These are phyloP conservation scores for Rutilus rutilus DNA, from an alignment of 2,113 vertebrate genomes.

Conservation along the genomic window DNA sequence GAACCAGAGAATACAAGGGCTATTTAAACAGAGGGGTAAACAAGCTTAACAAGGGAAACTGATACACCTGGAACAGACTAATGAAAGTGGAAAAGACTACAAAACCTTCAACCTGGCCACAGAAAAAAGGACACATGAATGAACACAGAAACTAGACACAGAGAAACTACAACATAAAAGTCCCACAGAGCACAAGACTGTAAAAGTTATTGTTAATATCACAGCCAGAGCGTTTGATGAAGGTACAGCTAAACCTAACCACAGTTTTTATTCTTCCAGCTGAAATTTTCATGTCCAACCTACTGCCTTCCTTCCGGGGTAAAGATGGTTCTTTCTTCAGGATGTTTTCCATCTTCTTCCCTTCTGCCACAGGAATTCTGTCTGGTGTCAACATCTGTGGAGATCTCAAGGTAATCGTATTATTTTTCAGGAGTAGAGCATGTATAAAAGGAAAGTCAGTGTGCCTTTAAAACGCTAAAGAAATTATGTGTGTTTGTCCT, in stretches of 20 bases:
- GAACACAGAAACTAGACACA: too few species aligned
- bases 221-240: background rate
- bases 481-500: background rate
- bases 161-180: too few species aligned
- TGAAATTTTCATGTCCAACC: constrained; percentile 74
- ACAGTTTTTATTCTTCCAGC: constrained; percentile 49
- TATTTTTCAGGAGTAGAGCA: background rate
- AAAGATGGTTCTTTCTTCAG: constrained; percentile 68
- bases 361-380: constrained; percentile 75
- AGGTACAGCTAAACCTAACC: background rate
- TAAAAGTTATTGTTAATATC: too few species aligned
- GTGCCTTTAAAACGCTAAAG: background rate
- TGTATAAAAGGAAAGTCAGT: background rate
- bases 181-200: too few species aligned
- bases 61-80: too few species aligned
- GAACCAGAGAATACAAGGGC: too few species aligned
- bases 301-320: constrained; percentile 65
- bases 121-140: too few species aligned
- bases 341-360: constrained; percentile 82
- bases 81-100: too few species aligned
- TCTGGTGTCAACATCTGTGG: constrained; percentile 78
- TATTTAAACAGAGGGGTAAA: too few species aligned
- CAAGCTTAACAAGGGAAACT: too few species aligned
- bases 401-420: constrained; percentile 72
- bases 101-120: too few species aligned